Evolutionary conservation across 2,797 vertebrate species (phyloP), one percentile per base, ranked within the genome.

Genomic region (Eospalax fontanierii): DNA sequence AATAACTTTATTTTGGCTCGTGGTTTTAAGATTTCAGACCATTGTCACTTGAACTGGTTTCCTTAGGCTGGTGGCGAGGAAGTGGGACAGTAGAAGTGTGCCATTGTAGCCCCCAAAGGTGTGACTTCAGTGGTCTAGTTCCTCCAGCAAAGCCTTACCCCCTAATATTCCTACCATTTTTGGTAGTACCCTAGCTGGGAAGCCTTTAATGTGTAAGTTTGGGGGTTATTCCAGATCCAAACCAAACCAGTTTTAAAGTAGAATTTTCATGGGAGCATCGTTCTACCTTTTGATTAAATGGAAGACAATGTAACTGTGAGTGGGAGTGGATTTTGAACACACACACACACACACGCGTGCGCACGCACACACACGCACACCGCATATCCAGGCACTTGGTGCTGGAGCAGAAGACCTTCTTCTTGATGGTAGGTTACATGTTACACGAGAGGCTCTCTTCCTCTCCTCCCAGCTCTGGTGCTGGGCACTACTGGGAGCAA

Each of bases 391-490:
- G 68, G 54, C 68, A 73, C 28, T 38, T 43, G 10, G 38, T 28
- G 61, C n/a, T 4, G 18, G 9, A 46, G 57, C 21, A 43, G 80
- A 73, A 28, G 38, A 12, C 50, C 50, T 66, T 35, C 26, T 80
- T 5, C 14, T 91, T 66, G 6, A 33, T 96, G 94, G 40, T 66
- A 50, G 54, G 19, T 83, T 2, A 5, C 54, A 80, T 0, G 33
- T 73, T 28, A 61, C 75, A 28, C 14, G 59, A 81, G 88, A 63
- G 12, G 11, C 6, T 46, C 33, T 40, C 50, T 78, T 61, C 21
- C 7, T 75, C 89, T 74, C 73, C 0, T 78, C 71, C 46, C 89
- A 35, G 88, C 83, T 92, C 75, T 93, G 83, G 95, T 57, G 18
- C 96, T 84, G 59, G 76, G 59, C n/a, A 35, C n/a, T 43, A 2